Base-by-base conservation (phyloP, 2,797 vertebrate genomes). In the Sparidentex hasta region DNA sequence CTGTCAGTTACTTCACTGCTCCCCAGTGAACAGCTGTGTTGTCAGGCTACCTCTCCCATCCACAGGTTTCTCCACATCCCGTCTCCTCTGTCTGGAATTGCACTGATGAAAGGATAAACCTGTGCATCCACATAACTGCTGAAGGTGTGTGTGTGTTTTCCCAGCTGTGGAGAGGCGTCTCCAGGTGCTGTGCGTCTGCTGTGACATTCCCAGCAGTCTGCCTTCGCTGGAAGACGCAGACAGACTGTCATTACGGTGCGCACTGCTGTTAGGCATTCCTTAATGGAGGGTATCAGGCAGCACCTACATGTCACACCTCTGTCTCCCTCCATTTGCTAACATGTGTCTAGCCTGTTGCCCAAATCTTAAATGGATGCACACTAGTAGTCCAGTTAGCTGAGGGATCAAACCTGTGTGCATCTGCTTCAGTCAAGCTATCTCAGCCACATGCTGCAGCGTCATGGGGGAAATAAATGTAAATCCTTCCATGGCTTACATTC, bases 191-290 rank as follows among this genome's bases (percentile, higher is more conserved):
- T 21, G 71, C 56, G 59, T 87, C 74, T 86, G 71, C 57, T 68
- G 70, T 83, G 78, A 78, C 87, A 78, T 86, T 88, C 79, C 79
- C 72, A 71, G 71, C 75, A 78, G 78, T 59, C 80, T 74, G 59
- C 11, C 57, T 70, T 65, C 69, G 65, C 50, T 33, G 61, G 54
- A 61, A 82, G 62, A 81, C 29, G 21, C 74, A 82, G 70, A 69
- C 73, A 71, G 82, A 73, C 86, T 90, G 84, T 93, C 74, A 90
- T 94, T 91, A 90, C 52, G 74, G 48, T 27, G 65, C 47, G 68
- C n/a, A 43, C 78, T 84, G 80, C 84, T 81, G 70, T 81, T 90
- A 83, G 47, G 72, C 65, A 57, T 58, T 47, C 65, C 74, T 23
- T 87, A 79, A 89, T 81, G 57, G 17, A 71, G 54, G 80, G 77